Conservation (phyloP, 2,888 invertebrate species). For the Harmothoe impar region DNA sequence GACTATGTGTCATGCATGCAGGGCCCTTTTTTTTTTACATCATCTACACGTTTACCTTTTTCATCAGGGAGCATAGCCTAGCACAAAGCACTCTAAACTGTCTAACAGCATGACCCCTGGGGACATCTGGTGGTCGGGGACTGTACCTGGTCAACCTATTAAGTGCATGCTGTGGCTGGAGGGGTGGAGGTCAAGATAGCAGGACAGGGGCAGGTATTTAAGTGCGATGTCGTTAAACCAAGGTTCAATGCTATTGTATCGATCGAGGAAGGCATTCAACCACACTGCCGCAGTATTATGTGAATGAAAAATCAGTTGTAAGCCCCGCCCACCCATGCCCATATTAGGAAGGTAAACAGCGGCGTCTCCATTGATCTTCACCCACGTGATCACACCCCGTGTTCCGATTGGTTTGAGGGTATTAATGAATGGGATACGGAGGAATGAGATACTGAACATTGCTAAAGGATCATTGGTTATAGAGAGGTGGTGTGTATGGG, state of each 20-base stretch:
- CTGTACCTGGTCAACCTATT: neutral
- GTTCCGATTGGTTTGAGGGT: neutral
- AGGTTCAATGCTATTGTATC: conserved; percentile 34
- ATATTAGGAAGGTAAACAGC: conserved; percentile 57
- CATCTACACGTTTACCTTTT: neutral
- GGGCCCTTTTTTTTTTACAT: neutral
- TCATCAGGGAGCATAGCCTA: neutral
- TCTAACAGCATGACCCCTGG: conserved; percentile 12
- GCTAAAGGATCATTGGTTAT: neutral
- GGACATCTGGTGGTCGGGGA: neutral
- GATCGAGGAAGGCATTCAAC: neutral
- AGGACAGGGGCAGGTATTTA: neutral
- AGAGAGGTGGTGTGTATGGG: neutral
- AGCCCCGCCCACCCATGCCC: conserved; percentile 46
- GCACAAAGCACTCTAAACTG: neutral
- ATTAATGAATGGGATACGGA: conserved; percentile 53
- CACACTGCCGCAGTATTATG: neutral
- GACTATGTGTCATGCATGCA: neutral
- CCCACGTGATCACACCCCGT: neutral
- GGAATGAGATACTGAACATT: neutral
- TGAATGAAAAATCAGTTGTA: conserved; percentile 44
- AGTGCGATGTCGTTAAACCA: conserved; percentile 15
- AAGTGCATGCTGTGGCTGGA: conserved; percentile 26
- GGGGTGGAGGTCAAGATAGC: neutral
- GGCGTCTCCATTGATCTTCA: conserved; percentile 45